phyloP scores from a whole-genome alignment of 2,888 invertebrate species.

The Rotaria macrura region DNA sequence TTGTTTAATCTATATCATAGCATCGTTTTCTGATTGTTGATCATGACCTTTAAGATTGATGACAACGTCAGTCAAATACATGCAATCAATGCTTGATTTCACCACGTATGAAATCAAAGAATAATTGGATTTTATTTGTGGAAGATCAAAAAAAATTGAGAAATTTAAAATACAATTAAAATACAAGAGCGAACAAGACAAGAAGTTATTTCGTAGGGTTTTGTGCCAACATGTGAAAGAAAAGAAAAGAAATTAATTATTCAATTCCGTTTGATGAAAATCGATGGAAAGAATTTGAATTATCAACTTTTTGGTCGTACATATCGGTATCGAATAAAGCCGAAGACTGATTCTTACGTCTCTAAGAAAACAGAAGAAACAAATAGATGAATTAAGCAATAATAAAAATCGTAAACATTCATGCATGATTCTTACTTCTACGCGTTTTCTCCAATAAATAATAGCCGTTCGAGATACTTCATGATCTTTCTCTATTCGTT shows the following conservation, averaged over 20 bases:
- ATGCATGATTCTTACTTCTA: conserved; percentile 61
- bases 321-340: neutral
- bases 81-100: neutral
- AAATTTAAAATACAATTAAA: too few relatives aligned
- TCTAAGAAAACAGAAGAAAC: neutral
- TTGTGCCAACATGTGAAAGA: neutral
- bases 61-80: neutral
- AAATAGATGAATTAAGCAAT: too few relatives aligned
- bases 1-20: neutral
- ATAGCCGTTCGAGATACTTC: conserved; percentile 88
- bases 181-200: neutral
- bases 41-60: neutral
- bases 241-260: neutral
- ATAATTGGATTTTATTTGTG: neutral
- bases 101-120: neutral
- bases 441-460: conserved; percentile 85
- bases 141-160: too few relatives aligned
- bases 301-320: neutral
- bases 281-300: neutral
- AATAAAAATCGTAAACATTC: neutral
- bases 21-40: neutral
- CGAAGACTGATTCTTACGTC: neutral
- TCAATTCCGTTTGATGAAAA: neutral
- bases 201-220: neutral
- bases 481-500: conserved; percentile 82